Base-by-base conservation (phyloP, 2,797 vertebrate species). In the Melanotaenia trifasciata region DNA sequence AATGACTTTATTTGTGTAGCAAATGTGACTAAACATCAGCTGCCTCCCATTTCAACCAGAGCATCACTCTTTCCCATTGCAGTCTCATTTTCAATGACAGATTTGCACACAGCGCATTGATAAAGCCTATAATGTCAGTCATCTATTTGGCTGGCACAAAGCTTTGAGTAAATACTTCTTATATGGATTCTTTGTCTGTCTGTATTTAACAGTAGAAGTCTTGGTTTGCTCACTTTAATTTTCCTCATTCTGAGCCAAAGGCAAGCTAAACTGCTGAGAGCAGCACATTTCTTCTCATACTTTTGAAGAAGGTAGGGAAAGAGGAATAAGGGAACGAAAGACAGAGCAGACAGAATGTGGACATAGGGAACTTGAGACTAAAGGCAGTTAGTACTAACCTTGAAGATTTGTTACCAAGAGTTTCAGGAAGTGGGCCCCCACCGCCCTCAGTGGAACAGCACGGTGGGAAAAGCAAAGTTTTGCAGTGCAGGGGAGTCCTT, bases 381-480 rank as follows among this genome's bases (percentile, higher is more conserved):
- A 76, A 70, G 70, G 69, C 30, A 73, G 67, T 57, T 73, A 80
- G 71, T 40, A 84, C 74, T 78, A 84, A 84, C 78, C 63, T 61
- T 67, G 70, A 65, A 59, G 60, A 57, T 75, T 64, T 69, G 53
- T 60, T 80, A 65, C 72, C 81, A 45, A 65, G 24, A 36, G 56
- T 64, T 73, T 83, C 74, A 78, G 84, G 80, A 89, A 86, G 75
- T 69, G 14, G 47, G 50, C 67, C 74, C 72, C 24, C 63, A 0
- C 18, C 24, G 7, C 35, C 33, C 12, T 57, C 26, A 12, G 35
- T 26, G 47, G 69, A 64, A 50, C 30, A 54, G 67, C 32, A 28
- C 43, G 36, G 40, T 50, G 24, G 58, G 64, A 67, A 30, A 47
- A 14, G 58, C 36, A 26, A 51, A 53, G 0, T 26, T 54, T 50